Base-by-base conservation (phyloP, 92 coral and sea anemone species). In the Palythoa grandiflora region DNA sequence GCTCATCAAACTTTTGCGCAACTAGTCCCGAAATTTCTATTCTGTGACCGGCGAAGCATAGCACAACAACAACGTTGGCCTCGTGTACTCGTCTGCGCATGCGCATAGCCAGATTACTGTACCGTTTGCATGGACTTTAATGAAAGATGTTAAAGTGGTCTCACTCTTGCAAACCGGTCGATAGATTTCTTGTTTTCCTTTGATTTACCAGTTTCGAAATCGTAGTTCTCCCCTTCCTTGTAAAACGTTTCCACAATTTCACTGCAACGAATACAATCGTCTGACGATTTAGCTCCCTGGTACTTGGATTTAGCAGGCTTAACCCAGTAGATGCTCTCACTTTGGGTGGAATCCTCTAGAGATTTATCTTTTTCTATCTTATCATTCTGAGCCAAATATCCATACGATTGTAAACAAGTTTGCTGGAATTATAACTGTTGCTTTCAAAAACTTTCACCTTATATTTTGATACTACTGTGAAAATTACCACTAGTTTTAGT, bases 321-420 rank as follows among this genome's bases (percentile, higher is more conserved):
- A 17, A 93, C 88, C 90, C 87, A 96, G 19, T 94, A 95, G 50
- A 96, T 88, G 60, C 92, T 96, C 50, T 96, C 98, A 28, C 98
- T 96, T 54, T 92, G 92, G 40, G 88, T 85, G 13, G 84, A 88
- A 40, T 78, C 89, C 3, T 86, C 87, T 37, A 94, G 86, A 35
- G 90, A 76, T 19, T 71, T 59, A 68, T 94, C 98, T 84, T 94
- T 95, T 61, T 92, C 90, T 53, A 94, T 91, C 52, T 70, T 83
- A 81, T 91, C 93, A 19, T 88, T 81, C 15, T 88, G 75, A 17
- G 98, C 96, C 17, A 96, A n/a, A n/a, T n/a, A n/a, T n/a, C n/a
- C n/a, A n/a, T n/a, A n/a, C n/a, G n/a, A n/a, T n/a, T n/a, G n/a
- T n/a, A n/a, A n/a, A n/a, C n/a, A n/a, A n/a, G n/a, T n/a, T n/a